Percentiles rank a stretch among this genome's conserved stretches.
Conservation (phyloP, 2,888 invertebrate species). For the Lycaena phlaeas region DNA sequence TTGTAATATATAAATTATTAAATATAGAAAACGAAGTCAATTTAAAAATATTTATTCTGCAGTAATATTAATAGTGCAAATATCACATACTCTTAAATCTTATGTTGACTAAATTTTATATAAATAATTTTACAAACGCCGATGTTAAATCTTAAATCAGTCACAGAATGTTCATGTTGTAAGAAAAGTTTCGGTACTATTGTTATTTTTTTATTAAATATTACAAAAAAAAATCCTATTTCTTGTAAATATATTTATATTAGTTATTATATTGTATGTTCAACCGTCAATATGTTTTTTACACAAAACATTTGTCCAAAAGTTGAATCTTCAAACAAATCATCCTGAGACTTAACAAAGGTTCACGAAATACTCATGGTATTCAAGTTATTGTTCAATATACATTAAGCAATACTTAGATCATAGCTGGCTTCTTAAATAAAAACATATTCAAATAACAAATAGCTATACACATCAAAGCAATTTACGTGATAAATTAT, state of each 20-base stretch:
- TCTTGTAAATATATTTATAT: background rate
- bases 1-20: constrained; percentile 10
- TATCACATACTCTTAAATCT: constrained; percentile 60
- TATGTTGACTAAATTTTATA: constrained; percentile 35
- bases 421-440: background rate
- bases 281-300: background rate
- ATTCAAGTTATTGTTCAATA: background rate
- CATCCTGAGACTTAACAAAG: background rate
- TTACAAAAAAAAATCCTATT: too few relatives aligned
- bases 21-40: constrained; percentile 14
- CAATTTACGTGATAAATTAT: constrained; percentile 1
- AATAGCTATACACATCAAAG: constrained; percentile 6
- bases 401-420: background rate
- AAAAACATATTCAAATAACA: constrained; percentile 1
- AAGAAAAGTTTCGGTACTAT: too few relatives aligned
- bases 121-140: constrained; percentile 18
- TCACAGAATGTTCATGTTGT: background rate
- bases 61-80: constrained; percentile 43
- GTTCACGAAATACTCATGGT: background rate
- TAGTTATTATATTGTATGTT: background rate
- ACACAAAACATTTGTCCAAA: background rate
- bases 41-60: constrained; percentile 41
- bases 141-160: constrained; percentile 10
- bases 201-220: too few relatives aligned
- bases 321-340: background rate